Base-by-base conservation (phyloP, 1,140 invertebrate genomes). In the Sarcophaga bullata region DNA sequence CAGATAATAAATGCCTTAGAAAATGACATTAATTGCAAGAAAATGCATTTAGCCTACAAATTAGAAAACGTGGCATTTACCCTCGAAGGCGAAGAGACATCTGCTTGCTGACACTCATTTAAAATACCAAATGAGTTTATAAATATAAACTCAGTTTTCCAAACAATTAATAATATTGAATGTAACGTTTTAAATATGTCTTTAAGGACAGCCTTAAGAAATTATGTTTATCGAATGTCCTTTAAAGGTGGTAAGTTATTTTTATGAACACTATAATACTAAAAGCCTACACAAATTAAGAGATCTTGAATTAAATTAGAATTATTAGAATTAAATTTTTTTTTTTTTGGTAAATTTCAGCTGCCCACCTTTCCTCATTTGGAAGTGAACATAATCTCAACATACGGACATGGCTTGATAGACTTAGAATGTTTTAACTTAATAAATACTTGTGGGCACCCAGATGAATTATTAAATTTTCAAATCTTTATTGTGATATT, bases 61-160 rank as follows among this genome's bases (percentile, higher is more conserved):
- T 91, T 98, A 89, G 96, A 97, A 90, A 97, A 95, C 90, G 96
- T 97, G 85, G 95, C 95, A 80, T 97, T 95, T 91, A 97, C 95
- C 83, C 93, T 97, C 85, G 96, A 97, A 91, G 96, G 96, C 82
- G 95, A 96, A 48, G 86, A 89, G 75, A 87, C 84, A 11, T 88
- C 88, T 80, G 88, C 89, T 82, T 90, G 89, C 89, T 90, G 88
- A 90, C 88, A 89, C 75, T 52, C 75, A 25, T 52, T 78, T 8
- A 68, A 19, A 68, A 19, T 25, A n/a, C 25, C 25, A 37, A 15
- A 68, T 19, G 17, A 62, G 6, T 7, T 62, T 62, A 62, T 62
- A 62, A 6, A 62, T n/a, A 62, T 15, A n/a, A 15, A 62, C 6
- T 1, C 6, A 68, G n/a, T 17, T 68, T 68, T 68, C 62, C 62